Percentiles rank a stretch among this genome's conserved stretches.
Conservation (phyloP, 2,797 vertebrate species). For the Balearica regulorum region DNA sequence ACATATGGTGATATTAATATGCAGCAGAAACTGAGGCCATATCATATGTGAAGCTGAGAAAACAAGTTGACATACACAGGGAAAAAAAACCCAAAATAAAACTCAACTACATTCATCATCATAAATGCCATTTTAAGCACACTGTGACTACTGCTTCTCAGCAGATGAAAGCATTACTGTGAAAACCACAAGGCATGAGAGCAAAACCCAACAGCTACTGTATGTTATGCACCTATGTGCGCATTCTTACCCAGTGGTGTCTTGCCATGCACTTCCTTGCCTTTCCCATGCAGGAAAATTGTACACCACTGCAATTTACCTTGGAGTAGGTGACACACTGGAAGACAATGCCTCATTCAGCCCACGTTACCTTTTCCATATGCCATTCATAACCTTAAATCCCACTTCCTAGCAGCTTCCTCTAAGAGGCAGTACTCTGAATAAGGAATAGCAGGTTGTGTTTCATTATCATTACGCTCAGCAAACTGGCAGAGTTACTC, state of each 20-base stretch:
- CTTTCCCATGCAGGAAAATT: neutral
- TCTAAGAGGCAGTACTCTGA: neutral
- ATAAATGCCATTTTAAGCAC: neutral
- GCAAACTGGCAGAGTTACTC: neutral
- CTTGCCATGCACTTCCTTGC: neutral
- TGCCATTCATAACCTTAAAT: neutral
- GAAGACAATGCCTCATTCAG: neutral
- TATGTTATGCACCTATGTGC: neutral
- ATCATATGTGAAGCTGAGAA: conserved; percentile 15
- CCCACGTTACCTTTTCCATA: neutral
- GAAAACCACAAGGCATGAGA: neutral
- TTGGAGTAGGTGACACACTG: neutral
- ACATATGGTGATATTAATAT: neutral
- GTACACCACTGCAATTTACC: neutral
- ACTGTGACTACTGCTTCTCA: neutral
- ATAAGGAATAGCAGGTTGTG: neutral
- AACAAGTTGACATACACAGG: neutral
- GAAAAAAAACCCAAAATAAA: neutral
- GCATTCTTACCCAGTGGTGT: neutral
- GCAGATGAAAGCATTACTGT: neutral
- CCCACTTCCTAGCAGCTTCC: neutral
- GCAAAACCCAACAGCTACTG: neutral
- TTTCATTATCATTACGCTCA: neutral
- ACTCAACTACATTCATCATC: neutral
- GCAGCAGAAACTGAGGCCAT: neutral